phyloP scores from a whole-genome alignment of 2,113 vertebrate genomes.

The Nycticebus coucang region DNA sequence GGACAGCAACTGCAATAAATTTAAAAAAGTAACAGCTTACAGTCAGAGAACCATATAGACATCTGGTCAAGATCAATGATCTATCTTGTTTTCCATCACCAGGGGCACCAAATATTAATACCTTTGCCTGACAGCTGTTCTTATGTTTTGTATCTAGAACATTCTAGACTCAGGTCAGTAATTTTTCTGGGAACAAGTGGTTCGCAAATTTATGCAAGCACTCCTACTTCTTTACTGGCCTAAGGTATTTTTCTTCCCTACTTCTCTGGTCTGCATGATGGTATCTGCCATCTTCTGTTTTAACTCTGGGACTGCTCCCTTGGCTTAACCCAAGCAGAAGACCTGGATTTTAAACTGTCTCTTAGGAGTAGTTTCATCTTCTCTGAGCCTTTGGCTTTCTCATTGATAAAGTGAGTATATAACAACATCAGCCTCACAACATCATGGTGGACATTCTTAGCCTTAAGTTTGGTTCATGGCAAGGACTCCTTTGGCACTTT shows the following conservation, averaged over 20 bases:
- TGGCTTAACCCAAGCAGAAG: not conserved
- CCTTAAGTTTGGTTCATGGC: not conserved
- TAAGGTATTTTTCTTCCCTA: not conserved
- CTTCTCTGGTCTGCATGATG: not conserved
- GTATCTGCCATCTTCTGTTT: not conserved
- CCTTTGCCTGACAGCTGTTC: not conserved
- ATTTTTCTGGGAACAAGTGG: not conserved
- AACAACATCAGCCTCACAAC: not conserved
- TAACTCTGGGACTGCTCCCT: not conserved
- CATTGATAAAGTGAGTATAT: not conserved
- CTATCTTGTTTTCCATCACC: not conserved
- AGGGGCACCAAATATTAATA: not conserved
- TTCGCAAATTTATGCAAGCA: not conserved
- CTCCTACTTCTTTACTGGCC: not conserved
- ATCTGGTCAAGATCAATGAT: not conserved
- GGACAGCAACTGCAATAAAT: not conserved
- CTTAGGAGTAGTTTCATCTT: not conserved
- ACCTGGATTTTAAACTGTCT: not conserved
- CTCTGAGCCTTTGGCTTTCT: not conserved
- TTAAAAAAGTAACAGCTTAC: not conserved
- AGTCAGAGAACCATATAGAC: conserved; percentile 8
- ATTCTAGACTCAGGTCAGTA: not conserved
- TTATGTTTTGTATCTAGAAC: not conserved
- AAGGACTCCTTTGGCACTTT: not conserved
- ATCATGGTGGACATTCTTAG: not conserved